Conservation (phyloP, 2,888 invertebrate genomes). For the Apotomis capreana region DNA sequence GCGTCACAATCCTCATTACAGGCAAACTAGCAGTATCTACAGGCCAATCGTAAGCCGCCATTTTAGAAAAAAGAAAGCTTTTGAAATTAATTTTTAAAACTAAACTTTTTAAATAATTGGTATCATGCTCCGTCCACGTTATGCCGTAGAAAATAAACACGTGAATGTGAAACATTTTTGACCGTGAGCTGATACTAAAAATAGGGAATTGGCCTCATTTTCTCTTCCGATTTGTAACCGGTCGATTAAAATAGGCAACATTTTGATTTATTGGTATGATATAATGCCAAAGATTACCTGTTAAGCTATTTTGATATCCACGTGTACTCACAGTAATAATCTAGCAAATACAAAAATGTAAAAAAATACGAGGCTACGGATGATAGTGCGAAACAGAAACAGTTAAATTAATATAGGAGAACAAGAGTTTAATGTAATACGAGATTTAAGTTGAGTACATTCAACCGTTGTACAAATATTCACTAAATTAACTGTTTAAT, state of each 20-base stretch:
- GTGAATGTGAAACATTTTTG: slow-evolving; percentile 21
- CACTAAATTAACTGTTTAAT: too few species aligned
- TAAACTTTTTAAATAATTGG: too few species aligned
- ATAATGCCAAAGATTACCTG: slow-evolving; percentile 25
- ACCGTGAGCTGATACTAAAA: slow-evolving; percentile 23
- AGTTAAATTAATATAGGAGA: too few species aligned
- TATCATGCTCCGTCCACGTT: slow-evolving; percentile 10
- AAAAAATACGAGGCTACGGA: too few species aligned
- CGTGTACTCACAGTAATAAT: not conserved
- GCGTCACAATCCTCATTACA: slow-evolving; percentile 71
- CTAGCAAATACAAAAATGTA: too few species aligned
- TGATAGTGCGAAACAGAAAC: too few species aligned
- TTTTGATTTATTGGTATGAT: slow-evolving; percentile 21
- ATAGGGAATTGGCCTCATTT: slow-evolving; percentile 35
- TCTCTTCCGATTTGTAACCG: slow-evolving; percentile 16
- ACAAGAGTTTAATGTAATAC: too few species aligned
- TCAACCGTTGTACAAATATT: too few species aligned
- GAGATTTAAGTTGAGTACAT: too few species aligned
- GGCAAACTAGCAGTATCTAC: slow-evolving; percentile 70
- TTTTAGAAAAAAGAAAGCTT: slow-evolving; percentile 43
- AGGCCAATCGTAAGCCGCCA: slow-evolving; percentile 65
- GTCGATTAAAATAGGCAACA: slow-evolving; percentile 5
- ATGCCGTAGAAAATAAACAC: slow-evolving; percentile 25
- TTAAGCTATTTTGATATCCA: slow-evolving; percentile 3
- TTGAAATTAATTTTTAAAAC: not conserved